Evolutionary conservation across 1,140 invertebrate species (phyloP).

Genomic region (Calliphora vicina): DNA sequence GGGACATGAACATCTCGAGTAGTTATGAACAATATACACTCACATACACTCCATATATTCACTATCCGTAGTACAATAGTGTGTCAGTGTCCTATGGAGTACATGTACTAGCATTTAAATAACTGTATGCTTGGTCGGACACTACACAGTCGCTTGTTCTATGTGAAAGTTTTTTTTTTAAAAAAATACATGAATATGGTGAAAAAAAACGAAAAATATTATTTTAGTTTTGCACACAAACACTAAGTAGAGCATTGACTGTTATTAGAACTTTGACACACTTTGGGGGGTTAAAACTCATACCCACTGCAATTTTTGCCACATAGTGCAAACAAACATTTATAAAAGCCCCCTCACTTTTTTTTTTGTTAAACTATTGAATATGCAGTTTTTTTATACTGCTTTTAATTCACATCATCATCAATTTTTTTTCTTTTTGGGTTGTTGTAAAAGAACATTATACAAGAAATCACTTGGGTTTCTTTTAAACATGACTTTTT

Average conservation of each 20-base stretch:
- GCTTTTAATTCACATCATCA: background rate
- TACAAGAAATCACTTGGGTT: constrained; percentile 13
- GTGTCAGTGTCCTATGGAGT: constrained; percentile 1
- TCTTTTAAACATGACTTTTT: background rate
- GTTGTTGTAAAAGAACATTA: background rate
- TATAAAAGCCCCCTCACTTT: background rate
- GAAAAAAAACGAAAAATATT: background rate
- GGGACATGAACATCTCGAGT: background rate
- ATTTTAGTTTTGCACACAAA: background rate
- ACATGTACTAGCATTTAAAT: background rate
- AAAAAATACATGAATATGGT: background rate
- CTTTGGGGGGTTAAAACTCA: background rate
- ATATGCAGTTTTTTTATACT: background rate
- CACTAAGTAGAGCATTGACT: constrained; percentile 28
- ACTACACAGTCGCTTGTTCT: background rate
- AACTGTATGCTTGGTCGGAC: background rate
- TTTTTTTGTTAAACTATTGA: background rate
- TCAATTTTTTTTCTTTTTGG: background rate
- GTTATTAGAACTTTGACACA: constrained; percentile 33
- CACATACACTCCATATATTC: background rate
- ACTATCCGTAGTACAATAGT: background rate
- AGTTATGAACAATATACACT: background rate
- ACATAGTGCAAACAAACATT: background rate
- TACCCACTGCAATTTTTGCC: background rate
- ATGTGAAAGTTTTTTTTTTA: background rate